Evolutionary conservation across 2,797 vertebrate genomes (phyloP), one percentile per base, ranked within the genome.

Genomic region (Salmo trutta): DNA sequence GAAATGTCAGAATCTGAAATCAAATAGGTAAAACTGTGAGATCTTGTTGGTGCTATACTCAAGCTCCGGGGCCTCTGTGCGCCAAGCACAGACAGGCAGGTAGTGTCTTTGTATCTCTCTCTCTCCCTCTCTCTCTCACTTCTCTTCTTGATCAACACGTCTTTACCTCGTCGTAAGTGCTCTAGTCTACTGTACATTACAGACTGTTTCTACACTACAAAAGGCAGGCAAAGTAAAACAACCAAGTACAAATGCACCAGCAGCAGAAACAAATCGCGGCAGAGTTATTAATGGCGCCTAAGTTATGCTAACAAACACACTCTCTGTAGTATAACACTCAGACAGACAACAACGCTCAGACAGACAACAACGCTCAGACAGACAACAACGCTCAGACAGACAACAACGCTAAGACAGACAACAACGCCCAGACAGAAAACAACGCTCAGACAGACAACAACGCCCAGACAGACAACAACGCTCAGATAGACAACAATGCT

Each of bases 281-380:
- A 65, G 6, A 27, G 89, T 92, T 94, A 94, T 92, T 94, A 93
- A 94, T 92, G 91, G 83, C 62, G 85, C 88, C 76, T 77, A 87
- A 93, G 90, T 94, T 94, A 89, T 82, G 83, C 82, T 89, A 92
- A 91, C 91, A 93, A 92, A 91, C 91, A 72, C 86, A 83, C 88
- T 82, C 79, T 54, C 73, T 92, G 91, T 91, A 82, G 76, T 84
- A 91, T 88, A 90, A 67, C 75, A 82, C 81, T 82, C 81, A 83
- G 89, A 33, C 33, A 33, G 1, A 87, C 88, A 89, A 87, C 86
- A 80, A 81, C 36, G 83, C 91, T 86, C 76, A 14, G 91, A 90
- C 4, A 31, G 31, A 87, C 88, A 89, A 87, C 85, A 80, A 81
- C 8, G 83, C 91, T 86, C 76, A 10, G 90, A 31, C 31, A 31